Evolutionary conservation across 2,888 invertebrate species (phyloP).

Genomic region (Crossocerus cetratus): DNA sequence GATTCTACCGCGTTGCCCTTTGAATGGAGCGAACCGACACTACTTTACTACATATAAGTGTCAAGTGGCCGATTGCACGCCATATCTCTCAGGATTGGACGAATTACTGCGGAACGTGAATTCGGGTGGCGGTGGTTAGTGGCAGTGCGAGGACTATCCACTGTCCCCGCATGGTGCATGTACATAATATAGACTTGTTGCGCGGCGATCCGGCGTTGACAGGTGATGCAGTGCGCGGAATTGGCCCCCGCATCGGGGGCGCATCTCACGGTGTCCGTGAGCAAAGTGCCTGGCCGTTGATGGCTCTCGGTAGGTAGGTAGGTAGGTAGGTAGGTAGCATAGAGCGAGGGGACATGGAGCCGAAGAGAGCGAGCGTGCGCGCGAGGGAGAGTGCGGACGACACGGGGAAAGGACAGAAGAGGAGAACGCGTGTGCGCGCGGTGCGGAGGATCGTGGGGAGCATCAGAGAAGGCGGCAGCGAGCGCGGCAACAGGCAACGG

Average conservation of each 20-base stretch:
- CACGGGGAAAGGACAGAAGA: not conserved
- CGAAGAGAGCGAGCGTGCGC: too few relatives aligned
- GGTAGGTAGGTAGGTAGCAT: not conserved
- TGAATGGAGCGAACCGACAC: too few relatives aligned
- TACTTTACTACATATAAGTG: too few relatives aligned
- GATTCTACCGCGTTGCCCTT: too few relatives aligned
- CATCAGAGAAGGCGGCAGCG: conserved; percentile 27
- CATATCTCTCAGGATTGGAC: conserved; percentile 1
- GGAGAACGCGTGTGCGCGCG: conserved; percentile 4
- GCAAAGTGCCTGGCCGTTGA: conserved; percentile 57
- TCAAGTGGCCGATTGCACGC: too few relatives aligned
- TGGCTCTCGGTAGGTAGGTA: conserved; percentile 32
- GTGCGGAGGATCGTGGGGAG: conserved; percentile 23
- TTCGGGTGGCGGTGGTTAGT: conserved; percentile 8
- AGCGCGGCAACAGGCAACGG: conserved; percentile 45
- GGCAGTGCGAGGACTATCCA: conserved; percentile 23
- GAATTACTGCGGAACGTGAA: conserved; percentile 23
- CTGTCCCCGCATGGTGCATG: conserved; percentile 39
- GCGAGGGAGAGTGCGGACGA: not conserved
- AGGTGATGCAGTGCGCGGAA: conserved; percentile 70
- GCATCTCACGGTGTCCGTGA: conserved; percentile 54
- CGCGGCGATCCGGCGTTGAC: conserved; percentile 66
- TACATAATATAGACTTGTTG: conserved; percentile 67
- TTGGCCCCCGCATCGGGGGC: conserved; percentile 55
- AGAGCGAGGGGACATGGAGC: conserved; percentile 1